A percentile compares a stretch with the other conserved stretches of the same genome.
These are phyloP conservation scores for Lasioglossum malachurum DNA, from an alignment of 2,888 invertebrate species.

Conservation along the genomic window DNA sequence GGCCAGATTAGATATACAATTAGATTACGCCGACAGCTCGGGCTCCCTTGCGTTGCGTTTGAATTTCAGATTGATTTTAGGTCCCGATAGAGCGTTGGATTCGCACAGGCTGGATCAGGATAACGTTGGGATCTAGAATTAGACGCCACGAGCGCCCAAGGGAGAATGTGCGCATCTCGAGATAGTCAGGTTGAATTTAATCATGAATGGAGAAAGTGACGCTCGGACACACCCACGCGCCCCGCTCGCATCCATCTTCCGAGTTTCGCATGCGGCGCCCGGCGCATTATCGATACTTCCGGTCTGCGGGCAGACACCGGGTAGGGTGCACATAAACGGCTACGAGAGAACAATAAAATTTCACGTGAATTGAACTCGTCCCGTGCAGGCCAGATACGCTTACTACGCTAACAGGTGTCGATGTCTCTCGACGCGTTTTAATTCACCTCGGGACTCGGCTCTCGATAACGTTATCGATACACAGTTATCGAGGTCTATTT, in stretches of 20 bases:
- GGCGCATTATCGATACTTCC: constrained; percentile 56
- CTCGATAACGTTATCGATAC: constrained; percentile 27
- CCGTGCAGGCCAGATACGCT: not conserved
- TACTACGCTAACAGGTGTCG: constrained; percentile 38
- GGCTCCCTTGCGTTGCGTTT: not conserved
- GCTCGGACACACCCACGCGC: constrained; percentile 63
- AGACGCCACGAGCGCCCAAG: not conserved
- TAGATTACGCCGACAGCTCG: not conserved
- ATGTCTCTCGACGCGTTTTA: not conserved
- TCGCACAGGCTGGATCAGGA: not conserved
- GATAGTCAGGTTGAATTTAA: constrained; percentile 51
- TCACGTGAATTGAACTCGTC: constrained; percentile 38
- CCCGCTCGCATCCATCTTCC: constrained; percentile 58
- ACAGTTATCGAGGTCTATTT: not conserved
- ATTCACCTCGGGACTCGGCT: not conserved
- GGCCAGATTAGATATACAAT: not conserved
- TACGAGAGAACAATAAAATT: constrained; percentile 45
- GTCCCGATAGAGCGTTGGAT: not conserved
- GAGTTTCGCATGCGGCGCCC: constrained; percentile 43
- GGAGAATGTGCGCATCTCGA: not conserved
- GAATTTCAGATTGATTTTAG: not conserved
- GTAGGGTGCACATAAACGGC: constrained; percentile 7
- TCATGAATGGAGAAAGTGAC: constrained; percentile 11
- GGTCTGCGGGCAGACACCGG: constrained; percentile 36
- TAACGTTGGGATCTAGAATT: not conserved